A percentile compares a stretch with the other conserved stretches of the same genome.
Evolutionary conservation across 2,797 vertebrate genomes (phyloP).

Genomic region (Aulostomus chinensis): DNA sequence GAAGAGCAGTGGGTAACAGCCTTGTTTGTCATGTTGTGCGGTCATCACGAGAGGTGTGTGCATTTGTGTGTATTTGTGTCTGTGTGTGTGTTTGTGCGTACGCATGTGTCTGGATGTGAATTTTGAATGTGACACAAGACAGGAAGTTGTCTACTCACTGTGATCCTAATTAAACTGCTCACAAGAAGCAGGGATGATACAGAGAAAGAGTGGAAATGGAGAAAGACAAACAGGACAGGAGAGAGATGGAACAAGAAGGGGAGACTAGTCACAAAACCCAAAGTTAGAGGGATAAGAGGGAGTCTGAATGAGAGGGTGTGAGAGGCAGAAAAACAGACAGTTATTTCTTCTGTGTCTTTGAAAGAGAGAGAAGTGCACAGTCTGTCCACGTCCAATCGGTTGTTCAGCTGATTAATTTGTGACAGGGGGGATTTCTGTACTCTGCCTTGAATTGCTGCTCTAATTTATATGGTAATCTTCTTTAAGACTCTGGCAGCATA

Average conservation of each 20-base stretch:
- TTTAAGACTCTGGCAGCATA: slow-evolving; percentile 68
- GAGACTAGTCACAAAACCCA: slow-evolving; percentile 49
- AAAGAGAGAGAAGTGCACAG: slow-evolving; percentile 36
- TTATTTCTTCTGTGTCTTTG: slow-evolving; percentile 57
- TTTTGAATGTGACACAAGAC: slow-evolving; percentile 34
- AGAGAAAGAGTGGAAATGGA: slow-evolving; percentile 33
- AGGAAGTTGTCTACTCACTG: slow-evolving; percentile 54
- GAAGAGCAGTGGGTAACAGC: slow-evolving; percentile 7
- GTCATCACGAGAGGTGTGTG: slow-evolving; percentile 20
- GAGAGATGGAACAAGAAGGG: slow-evolving; percentile 26
- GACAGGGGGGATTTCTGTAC: slow-evolving; percentile 72
- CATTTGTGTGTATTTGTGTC: no score
- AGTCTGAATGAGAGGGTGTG: slow-evolving; percentile 11
- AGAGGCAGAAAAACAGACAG: slow-evolving; percentile 15
- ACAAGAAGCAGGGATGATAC: slow-evolving; percentile 28
- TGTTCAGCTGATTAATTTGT: slow-evolving; percentile 75
- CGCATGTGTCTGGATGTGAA: neutral
- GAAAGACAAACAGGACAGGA: slow-evolving; percentile 48
- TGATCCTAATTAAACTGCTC: slow-evolving; percentile 68
- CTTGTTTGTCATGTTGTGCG: slow-evolving; percentile 27
- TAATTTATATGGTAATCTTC: slow-evolving; percentile 80
- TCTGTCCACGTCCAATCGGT: slow-evolving; percentile 56
- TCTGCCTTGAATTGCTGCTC: slow-evolving; percentile 70
- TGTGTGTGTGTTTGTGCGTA: slow-evolving; percentile 1
- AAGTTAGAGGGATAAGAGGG: slow-evolving; percentile 31